Evolutionary conservation across 2,113 vertebrate genomes (phyloP), one percentile per base, ranked within the genome.

Genomic region (Centropus bengalensis): DNA sequence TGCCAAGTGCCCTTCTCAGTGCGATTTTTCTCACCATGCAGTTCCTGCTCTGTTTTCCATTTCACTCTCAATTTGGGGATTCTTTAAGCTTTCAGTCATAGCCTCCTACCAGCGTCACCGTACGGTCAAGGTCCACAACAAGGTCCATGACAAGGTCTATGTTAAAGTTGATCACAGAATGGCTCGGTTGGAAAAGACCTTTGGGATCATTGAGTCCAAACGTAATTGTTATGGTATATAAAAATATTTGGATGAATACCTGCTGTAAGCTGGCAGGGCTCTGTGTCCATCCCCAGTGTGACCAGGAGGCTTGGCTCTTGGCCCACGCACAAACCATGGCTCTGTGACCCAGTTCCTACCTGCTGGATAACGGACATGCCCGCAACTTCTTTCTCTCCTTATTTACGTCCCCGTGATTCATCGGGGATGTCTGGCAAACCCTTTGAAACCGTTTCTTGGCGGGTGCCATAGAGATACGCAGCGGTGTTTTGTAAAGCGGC

Each of bases 191-290:
- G 36, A 36, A 36, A 36, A 36, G 36, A 36, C 36, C 36, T 36
- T 36, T 36, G 36, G 9, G 36, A 36, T 36, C 36, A 36, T 36
- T 36, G 36, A 36, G 36, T 36, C 36, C 36, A 36, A 36, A 36
- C 36, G 36, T 36, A 36, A 36, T 36, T 36, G 44, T 6, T 54
- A 12, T 4, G 22, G 26, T 14, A 38, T 68, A 88, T 32, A 16
- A 42, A n/a, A 56, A 14, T 7, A 14, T 30, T 54, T 36, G 38
- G 26, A 23, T 70, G 23, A 91, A 45, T 54, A 49, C 14, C 8
- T 13, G 59, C 27, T 66, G 2, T 1, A 0, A 38, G 58, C 45
- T 40, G 63, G 5, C 0, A 0, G 4, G 71, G 62, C 40, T 30
- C 52, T 33, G 30, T 78, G 60, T 5, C 47, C 56, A 2, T 45